Base-by-base conservation (phyloP, 2,888 invertebrate species). In the Leptinotarsa rubiginosa region DNA sequence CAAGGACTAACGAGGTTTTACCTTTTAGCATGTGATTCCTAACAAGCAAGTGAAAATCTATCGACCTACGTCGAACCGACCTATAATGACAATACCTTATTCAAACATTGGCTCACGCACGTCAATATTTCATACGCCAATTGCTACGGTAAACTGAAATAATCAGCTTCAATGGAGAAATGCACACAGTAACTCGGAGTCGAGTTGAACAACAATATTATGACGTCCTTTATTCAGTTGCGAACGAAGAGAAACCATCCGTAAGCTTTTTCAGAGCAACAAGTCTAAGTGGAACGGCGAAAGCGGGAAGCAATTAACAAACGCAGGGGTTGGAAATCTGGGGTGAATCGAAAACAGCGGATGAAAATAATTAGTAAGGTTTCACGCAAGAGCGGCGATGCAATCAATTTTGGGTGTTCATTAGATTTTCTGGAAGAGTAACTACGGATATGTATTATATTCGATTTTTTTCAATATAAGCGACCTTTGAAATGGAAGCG, bases 311-410 rank as follows among this genome's bases (percentile, higher is more conserved):
- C 62, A 62, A 62, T 62, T n/a, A 62, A 62, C 62, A 41, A 41
- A 41, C 62, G 62, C 41, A 13, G 62, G 62, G 62, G 31, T 62
- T 41, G 62, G n/a, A n/a, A 41, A 62, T 62, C 62, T 62, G 41
- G 62, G 62, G 62, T 62, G n/a, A 62, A 62, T 62, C 62, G 62
- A 62, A 62, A 62, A 62, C 62, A 62, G 62, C 62, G 62, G 62
- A 62, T 41, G 62, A 41, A 62, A 62, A 31, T 41, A 62, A 62
- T 62, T 62, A 62, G 62, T 41, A 41, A 5, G 41, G 62, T 25
- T 62, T 62, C 10, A 62, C 31, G 62, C 62, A 62, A 62, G 62
- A 62, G 41, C n/a, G 31, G 31, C 62, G 41, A 62, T 62, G 41
- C 62, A 41, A 31, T 31, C 62, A 62, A 62, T 31, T 62, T 62